A percentile compares a stretch with the other conserved stretches of the same genome.
These are phyloP conservation scores for Parasteatoda lunata DNA, from an alignment of 2,888 invertebrate species.

Conservation along the genomic window DNA sequence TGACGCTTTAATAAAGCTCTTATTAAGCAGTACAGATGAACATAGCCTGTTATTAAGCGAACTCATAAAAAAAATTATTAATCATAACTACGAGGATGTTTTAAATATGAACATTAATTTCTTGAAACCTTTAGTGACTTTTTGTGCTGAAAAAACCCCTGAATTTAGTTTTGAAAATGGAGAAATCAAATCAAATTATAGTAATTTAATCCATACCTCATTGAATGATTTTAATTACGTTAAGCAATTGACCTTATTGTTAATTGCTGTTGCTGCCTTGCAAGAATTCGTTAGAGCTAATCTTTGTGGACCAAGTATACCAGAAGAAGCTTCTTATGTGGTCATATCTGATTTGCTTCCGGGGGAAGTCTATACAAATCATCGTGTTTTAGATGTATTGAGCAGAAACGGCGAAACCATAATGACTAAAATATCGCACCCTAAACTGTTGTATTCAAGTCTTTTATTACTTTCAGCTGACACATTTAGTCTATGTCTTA, in stretches of 20 bases:
- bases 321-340: constrained; percentile 39
- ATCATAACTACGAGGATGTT: neutral
- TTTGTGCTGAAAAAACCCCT: neutral
- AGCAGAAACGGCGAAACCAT: constrained; percentile 73
- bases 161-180: neutral
- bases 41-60: neutral
- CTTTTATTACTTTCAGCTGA: constrained; percentile 72
- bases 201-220: neutral
- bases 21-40: neutral
- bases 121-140: neutral
- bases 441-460: constrained; percentile 76
- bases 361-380: neutral
- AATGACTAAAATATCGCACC: constrained; percentile 72
- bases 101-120: neutral
- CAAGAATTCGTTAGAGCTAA: constrained; percentile 86
- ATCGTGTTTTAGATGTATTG: constrained; percentile 70
- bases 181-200: neutral
- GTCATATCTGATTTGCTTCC: constrained; percentile 2
- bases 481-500: constrained; percentile 72
- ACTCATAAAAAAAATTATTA: neutral
- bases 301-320: constrained; percentile 83
- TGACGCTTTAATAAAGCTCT: neutral
- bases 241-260: constrained; percentile 35
- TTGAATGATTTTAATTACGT: neutral
- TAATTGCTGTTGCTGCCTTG: constrained; percentile 79